phyloP scores from a whole-genome alignment of 2,888 invertebrate genomes.

The Drosophila seclusa region DNA sequence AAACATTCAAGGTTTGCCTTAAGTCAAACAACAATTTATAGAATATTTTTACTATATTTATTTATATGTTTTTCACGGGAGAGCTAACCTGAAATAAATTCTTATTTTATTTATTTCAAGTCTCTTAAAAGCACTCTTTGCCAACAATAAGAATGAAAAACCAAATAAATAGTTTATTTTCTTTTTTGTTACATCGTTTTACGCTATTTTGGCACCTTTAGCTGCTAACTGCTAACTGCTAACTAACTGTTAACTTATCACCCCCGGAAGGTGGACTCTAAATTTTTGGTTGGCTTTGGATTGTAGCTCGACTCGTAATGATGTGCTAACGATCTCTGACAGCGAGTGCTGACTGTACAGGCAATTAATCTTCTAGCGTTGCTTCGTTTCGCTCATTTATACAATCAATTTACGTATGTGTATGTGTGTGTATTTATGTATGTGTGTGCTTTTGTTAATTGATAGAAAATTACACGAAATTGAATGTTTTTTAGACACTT shows the following conservation, averaged over 20 bases:
- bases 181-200: background rate
- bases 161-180: background rate
- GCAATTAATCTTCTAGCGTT: constrained; percentile 68
- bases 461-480: constrained; percentile 78
- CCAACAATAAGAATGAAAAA: background rate
- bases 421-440: constrained; percentile 4
- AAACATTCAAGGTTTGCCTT: background rate
- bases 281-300: background rate
- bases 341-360: constrained; percentile 42
- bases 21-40: background rate
- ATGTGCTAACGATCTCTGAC: constrained; percentile 72
- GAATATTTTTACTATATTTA: background rate
- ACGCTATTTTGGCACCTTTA: constrained; percentile 2
- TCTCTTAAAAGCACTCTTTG: background rate
- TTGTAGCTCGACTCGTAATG: constrained; percentile 50
- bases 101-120: background rate
- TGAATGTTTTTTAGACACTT: constrained; percentile 74
- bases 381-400: constrained; percentile 35
- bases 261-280: background rate
- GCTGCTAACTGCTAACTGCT: constrained; percentile 2
- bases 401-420: constrained; percentile 16
- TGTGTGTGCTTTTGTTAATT: constrained; percentile 69
- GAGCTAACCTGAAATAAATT: background rate
- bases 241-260: no score
- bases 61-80: background rate